phyloP scores from a whole-genome alignment of 2,888 invertebrate genomes.

The Ochropleura plecta region DNA sequence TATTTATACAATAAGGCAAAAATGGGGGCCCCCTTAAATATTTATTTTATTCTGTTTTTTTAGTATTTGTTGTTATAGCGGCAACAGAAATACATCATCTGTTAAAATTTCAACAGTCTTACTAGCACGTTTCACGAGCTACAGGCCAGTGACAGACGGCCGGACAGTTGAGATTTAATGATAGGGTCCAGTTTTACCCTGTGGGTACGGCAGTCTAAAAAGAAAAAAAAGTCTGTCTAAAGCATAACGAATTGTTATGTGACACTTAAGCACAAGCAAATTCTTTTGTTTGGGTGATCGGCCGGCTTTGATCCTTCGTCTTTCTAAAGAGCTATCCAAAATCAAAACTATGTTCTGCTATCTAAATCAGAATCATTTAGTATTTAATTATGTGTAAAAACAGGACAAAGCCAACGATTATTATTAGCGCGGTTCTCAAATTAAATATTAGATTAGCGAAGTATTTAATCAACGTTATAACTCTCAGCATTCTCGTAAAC shows the following conservation, averaged over 20 bases:
- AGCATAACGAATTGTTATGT: background rate
- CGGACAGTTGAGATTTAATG: too few species aligned
- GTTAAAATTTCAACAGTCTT: too few species aligned
- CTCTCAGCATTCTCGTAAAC: constrained; percentile 14
- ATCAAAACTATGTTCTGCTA: background rate
- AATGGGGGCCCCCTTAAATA: too few species aligned
- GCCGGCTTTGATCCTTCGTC: background rate
- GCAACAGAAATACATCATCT: too few species aligned
- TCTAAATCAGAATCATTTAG: background rate
- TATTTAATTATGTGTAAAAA: constrained; percentile 2
- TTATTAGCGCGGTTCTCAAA: constrained; percentile 3
- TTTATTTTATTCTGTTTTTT: too few species aligned
- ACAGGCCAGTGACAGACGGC: too few species aligned
- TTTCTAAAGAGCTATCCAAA: background rate
- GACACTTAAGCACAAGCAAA: background rate
- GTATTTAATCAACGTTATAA: constrained; percentile 39
- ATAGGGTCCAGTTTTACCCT: too few species aligned
- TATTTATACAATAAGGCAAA: too few species aligned
- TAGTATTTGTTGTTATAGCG: too few species aligned
- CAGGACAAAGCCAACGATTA: constrained; percentile 25
- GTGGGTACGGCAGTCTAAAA: too few species aligned
- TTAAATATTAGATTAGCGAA: constrained; percentile 21
- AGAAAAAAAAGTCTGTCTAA: background rate
- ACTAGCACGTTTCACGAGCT: too few species aligned
- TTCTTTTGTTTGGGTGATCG: background rate